phyloP scores from a whole-genome alignment of 2,888 invertebrate genomes.

The Hypsopygia costalis region DNA sequence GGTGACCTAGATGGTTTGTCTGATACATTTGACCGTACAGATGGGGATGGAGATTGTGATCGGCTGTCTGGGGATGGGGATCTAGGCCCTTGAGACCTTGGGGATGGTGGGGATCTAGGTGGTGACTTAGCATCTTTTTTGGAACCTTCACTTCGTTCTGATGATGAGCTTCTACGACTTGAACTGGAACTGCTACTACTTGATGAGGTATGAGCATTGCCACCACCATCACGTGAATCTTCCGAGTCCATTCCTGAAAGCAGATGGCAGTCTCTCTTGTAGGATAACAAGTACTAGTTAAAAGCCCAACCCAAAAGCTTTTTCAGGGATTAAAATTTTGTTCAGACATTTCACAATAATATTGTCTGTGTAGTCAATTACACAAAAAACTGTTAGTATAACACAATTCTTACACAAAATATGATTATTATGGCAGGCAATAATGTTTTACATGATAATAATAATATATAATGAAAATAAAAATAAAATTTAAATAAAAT shows the following conservation, averaged over 20 bases:
- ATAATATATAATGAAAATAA: too few relatives aligned
- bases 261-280: constrained; percentile 35
- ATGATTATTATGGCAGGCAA: constrained; percentile 4
- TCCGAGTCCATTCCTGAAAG: constrained; percentile 82
- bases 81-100: constrained; percentile 37
- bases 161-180: constrained; percentile 64
- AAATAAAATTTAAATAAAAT: neutral
- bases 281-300: constrained; percentile 13
- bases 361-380: too few relatives aligned
- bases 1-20: constrained; percentile 47
- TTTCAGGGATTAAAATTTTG: too few relatives aligned
- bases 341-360: too few relatives aligned
- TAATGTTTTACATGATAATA: neutral
- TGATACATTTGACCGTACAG: constrained; percentile 32
- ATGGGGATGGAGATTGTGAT: constrained; percentile 54
- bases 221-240: constrained; percentile 78
- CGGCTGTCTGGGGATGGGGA: constrained; percentile 51
- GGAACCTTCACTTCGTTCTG: constrained; percentile 54
- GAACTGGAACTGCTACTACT: constrained; percentile 75
- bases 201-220: constrained; percentile 63
- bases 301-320: constrained; percentile 30
- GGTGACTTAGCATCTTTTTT: constrained; percentile 62
- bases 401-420: too few relatives aligned
- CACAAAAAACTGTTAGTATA: too few relatives aligned
- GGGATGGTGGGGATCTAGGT: constrained; percentile 22